A percentile compares a stretch with the other conserved stretches of the same genome.
These are phyloP conservation scores for Neotoxoptera formosana DNA, from an alignment of 1,140 invertebrate species.

Conservation along the genomic window DNA sequence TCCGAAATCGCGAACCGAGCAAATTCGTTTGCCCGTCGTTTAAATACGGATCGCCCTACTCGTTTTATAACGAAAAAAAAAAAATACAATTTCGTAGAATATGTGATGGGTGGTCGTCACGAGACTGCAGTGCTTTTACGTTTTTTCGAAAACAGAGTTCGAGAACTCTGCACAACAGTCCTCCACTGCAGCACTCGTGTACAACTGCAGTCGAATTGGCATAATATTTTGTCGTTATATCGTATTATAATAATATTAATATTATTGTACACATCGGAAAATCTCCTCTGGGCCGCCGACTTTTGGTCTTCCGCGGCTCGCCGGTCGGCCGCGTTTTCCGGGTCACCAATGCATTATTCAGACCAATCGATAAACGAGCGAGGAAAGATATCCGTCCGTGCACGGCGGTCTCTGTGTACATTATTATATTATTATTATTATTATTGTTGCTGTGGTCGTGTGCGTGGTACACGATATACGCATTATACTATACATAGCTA, in stretches of 20 bases:
- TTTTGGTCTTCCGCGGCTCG: background rate
- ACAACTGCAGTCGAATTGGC: too few species aligned
- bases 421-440: background rate
- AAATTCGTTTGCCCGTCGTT: background rate
- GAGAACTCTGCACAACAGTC: too few species aligned
- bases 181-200: too few species aligned
- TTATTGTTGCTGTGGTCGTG: too few species aligned
- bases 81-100: too few species aligned
- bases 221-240: background rate
- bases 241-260: too few species aligned
- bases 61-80: background rate
- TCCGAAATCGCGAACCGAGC: background rate
- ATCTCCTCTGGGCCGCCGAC: background rate
- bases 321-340: background rate
- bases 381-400: background rate
- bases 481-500: background rate
- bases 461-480: constrained; percentile 6
- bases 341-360: constrained; percentile 37
- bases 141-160: too few species aligned
- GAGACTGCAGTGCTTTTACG: too few species aligned
- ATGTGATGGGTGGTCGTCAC: too few species aligned
- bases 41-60: background rate
- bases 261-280: background rate
- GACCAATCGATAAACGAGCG: constrained; percentile 10
- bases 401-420: background rate